Base-by-base conservation (phyloP, 2,797 vertebrate species). In the Telmatherina bonti region DNA sequence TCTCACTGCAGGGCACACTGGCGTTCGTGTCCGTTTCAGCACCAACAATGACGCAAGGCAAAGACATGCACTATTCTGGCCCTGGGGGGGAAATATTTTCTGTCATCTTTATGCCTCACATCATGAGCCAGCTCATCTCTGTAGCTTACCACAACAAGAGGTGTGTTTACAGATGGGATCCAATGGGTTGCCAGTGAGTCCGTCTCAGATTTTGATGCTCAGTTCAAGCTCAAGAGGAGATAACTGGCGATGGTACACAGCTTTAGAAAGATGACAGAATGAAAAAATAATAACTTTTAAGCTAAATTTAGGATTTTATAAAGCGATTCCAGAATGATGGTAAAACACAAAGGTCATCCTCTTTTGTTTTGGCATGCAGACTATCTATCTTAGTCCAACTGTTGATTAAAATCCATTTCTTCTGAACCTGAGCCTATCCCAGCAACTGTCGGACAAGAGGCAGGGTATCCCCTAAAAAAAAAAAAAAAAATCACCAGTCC, bases 11-110 rank as follows among this genome's bases (percentile, higher is more conserved):
- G 65, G 62, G 70, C 62, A 63, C n/a, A 10, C 58, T 26, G 52
- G 53, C 35, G n/a, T 38, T 57, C 35, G 12, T 63, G 84, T 88
- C 78, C 81, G 70, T 83, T 72, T 76, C 43, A 3, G 60, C 53
- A 54, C 49, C 61, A 36, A 55, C 59, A 76, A 65, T 87, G 85
- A 91, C 77, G 88, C 82, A 86, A 88, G 63, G 63, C 68, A 13
- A 35, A 59, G 83, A 85, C 87, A 91, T 68, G 70, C 66, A 57
- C 61, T 72, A 16, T 45, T 63, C 31, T 76, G 69, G 33, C 63
- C 51, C 76, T 76, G 9, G 4, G 8, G 61, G 61, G 76, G 81
- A 59, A 45, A 79, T 29, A 27, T 85, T 86, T 82, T 63, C 72
- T 66, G 56, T 75, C 51, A 63, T 72, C 73, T 77, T 68, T 76